A percentile compares a stretch with the other conserved stretches of the same genome.
Conservation (phyloP, 2,113 vertebrate species). For the Stigmatopora argus region DNA sequence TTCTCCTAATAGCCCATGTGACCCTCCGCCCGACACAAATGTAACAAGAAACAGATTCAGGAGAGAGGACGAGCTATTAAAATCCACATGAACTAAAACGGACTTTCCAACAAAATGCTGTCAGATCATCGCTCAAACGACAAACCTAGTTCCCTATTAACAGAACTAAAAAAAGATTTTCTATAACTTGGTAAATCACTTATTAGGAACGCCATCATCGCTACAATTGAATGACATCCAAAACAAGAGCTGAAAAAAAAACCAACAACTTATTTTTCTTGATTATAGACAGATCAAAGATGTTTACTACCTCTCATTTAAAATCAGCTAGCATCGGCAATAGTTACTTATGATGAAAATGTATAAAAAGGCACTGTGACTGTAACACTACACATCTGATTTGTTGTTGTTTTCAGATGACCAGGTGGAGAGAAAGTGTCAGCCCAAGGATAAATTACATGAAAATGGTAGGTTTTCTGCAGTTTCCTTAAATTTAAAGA, state of each 20-base stretch:
- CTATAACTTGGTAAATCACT: not conserved
- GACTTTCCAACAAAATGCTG: not conserved
- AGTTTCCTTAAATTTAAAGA: not conserved
- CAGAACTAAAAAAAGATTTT: not conserved
- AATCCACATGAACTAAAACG: conserved; percentile 8
- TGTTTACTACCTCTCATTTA: not conserved
- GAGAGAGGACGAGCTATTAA: conserved; percentile 8
- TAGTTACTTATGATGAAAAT: not conserved
- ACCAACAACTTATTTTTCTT: not conserved
- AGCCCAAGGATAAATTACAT: conserved; percentile 41
- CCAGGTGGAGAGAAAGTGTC: conserved; percentile 57
- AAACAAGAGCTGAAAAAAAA: not conserved
- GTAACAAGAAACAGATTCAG: conserved; percentile 41
- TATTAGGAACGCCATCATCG: not conserved
- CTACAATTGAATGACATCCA: not conserved
- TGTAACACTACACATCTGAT: not conserved
- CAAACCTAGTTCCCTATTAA: conserved; percentile 1
- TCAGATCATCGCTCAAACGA: not conserved
- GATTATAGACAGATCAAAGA: not conserved
- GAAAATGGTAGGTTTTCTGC: conserved; percentile 50
- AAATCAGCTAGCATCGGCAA: not conserved
- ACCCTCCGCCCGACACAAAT: conserved; percentile 16
- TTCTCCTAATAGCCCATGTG: conserved; percentile 45
- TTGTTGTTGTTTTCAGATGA: conserved; percentile 39
- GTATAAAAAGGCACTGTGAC: not conserved